Evolutionary conservation across 2,113 vertebrate genomes (phyloP).

Genomic region (Protomyctophum bolini): DNA sequence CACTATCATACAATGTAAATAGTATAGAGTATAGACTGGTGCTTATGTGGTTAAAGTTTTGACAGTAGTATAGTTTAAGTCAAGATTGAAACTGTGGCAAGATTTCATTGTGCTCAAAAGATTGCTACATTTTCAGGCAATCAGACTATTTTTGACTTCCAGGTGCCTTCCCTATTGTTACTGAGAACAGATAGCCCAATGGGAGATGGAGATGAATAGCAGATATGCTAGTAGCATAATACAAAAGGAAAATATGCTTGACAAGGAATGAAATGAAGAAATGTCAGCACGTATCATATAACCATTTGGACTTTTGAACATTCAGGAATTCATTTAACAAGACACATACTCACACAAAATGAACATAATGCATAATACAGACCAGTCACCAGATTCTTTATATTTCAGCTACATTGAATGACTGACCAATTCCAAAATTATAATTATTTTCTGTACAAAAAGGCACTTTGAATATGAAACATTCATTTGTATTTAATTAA

Average conservation of each 20-base stretch:
- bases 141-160: slow-evolving; percentile 7
- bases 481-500: slow-evolving; percentile 1
- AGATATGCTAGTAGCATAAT: slow-evolving; percentile 11
- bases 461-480: slow-evolving; percentile 3
- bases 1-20: no score
- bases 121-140: slow-evolving; percentile 28
- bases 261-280: slow-evolving; percentile 29
- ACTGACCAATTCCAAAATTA: background rate
- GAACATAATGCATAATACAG: background rate
- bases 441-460: background rate
- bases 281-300: slow-evolving; percentile 18
- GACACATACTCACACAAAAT: background rate
- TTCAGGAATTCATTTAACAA: background rate
- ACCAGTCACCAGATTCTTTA: background rate
- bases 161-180: slow-evolving; percentile 23
- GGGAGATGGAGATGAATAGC: slow-evolving; percentile 11
- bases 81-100: slow-evolving; percentile 19
- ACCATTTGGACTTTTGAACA: slow-evolving; percentile 3
- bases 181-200: slow-evolving; percentile 4
- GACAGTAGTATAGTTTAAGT: no score
- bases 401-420: background rate
- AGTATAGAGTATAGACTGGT: no score
- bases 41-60: no score
- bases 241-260: slow-evolving; percentile 28
- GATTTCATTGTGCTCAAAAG: background rate